A percentile compares a stretch with the other conserved stretches of the same genome.
These are phyloP conservation scores for Prunella fulvescens DNA, from an alignment of 2,113 vertebrate genomes.

Conservation along the genomic window DNA sequence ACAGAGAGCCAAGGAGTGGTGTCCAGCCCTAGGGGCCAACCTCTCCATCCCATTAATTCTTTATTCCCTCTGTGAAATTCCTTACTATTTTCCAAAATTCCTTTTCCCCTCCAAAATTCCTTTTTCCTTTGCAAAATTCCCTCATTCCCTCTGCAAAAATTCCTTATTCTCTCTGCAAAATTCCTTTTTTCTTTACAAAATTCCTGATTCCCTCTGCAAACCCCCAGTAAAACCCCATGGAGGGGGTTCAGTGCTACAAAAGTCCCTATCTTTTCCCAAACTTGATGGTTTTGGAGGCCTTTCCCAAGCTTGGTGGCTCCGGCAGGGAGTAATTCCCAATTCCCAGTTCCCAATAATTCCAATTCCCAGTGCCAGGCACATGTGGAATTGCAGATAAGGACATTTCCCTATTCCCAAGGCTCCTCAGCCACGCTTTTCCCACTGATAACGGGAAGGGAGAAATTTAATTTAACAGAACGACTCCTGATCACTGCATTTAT, in stretches of 20 bases:
- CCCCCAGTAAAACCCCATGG: fast-evolving
- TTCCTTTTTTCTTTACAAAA: not conserved
- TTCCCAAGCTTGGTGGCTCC: not conserved
- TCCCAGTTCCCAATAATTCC: not conserved
- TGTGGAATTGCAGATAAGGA: not conserved
- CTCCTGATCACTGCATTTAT: not conserved
- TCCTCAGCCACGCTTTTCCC: not conserved
- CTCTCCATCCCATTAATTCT: not conserved
- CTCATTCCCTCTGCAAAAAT: not conserved
- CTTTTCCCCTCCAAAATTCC: not conserved
- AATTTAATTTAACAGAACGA: not conserved
- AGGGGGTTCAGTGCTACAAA: fast-evolving
- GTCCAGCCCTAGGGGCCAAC: not conserved
- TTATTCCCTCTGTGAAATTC: not conserved
- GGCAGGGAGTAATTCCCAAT: not conserved
- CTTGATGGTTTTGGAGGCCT: fast-evolving
- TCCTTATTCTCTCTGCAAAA: not conserved
- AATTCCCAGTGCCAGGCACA: fast-evolving
- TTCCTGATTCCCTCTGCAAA: not conserved
- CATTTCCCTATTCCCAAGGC: not conserved
- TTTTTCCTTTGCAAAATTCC: not conserved
- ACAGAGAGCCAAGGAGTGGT: not conserved
- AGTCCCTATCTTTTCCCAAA: not conserved
- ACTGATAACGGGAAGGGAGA: not conserved
- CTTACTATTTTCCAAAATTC: not conserved